A percentile compares a stretch with the other conserved stretches of the same genome.
Conservation (phyloP, 2,797 vertebrate genomes). For the Heliangelus exortis region DNA sequence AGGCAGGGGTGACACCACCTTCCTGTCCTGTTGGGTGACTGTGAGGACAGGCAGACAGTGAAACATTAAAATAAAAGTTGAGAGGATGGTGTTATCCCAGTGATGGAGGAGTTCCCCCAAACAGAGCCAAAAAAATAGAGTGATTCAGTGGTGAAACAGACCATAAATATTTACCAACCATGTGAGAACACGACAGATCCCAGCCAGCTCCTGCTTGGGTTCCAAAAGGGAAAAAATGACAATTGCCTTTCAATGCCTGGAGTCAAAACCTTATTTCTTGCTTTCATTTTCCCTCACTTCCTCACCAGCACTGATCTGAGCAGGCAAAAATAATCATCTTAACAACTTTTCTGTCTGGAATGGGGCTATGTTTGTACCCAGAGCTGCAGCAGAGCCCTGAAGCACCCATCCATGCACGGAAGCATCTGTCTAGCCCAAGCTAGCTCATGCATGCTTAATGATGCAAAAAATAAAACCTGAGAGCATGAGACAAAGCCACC, state of each 20-base stretch:
- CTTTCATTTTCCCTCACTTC: neutral
- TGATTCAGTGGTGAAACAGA: slow-evolving; percentile 42
- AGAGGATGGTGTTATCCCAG: neutral
- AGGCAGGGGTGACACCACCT: neutral
- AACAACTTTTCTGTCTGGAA: neutral
- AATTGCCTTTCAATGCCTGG: neutral
- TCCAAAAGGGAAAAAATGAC: neutral
- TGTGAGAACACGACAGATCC: slow-evolving; percentile 38
- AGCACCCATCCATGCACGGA: rapidly evolving
- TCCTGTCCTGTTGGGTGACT: neutral
- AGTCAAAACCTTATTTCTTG: slow-evolving; percentile 17
- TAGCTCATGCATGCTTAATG: neutral
- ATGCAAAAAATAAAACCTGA: neutral
- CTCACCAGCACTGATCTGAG: rapidly evolving
- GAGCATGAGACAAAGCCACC: neutral
- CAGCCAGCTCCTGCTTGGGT: neutral
- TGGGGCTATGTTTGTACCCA: neutral
- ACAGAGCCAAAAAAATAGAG: neutral
- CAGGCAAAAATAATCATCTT: neutral
- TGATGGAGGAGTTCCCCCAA: neutral
- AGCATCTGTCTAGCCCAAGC: neutral
- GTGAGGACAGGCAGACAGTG: neutral
- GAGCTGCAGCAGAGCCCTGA: neutral
- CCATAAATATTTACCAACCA: slow-evolving; percentile 32
- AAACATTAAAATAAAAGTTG: neutral